Base-by-base conservation (phyloP, 2,113 vertebrate species). In the Mormoops blainvillei region DNA sequence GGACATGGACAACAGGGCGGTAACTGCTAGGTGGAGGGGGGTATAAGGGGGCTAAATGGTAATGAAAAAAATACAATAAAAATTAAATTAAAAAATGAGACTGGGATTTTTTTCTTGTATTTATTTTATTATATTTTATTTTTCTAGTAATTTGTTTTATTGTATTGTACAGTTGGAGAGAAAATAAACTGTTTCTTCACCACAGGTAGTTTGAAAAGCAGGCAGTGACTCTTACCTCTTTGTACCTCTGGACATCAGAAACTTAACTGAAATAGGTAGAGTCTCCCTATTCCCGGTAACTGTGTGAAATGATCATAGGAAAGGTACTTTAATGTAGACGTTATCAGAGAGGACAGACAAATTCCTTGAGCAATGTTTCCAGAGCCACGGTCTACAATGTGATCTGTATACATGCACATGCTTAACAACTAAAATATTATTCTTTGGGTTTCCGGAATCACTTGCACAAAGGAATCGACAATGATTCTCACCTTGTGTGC, bases 381-480 rank as follows among this genome's bases (percentile, higher is more conserved):
- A 78, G 63, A 96, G 41, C 13, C 33, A 4, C 63, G 26, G 9
- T 80, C 58, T 92, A 31, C 33, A 58, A 67, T 85, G 31, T 45
- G 45, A 31, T 38, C 7, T 71, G 26, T 76, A n/a, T n/a, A 61
- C 48, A 70, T 8, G 26, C 14, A 45, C 65, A 56, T 54, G 22
- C 18, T 6, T 38, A 7, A 14, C 58, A 67, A 24, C 18, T 50
- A 50, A 86, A 76, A 28, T 84, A 41, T 36, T 96, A 31, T 28
- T 65, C 19, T 61, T 14, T 86, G n/a, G 11, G 12, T 82, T 94
- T 94, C 91, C 86, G 65, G 92, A 89, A 68, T 92, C 74, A 82
- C 0, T 20, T 52, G 19, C 45, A 20, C 36, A 54, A 71, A 58
- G 28, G 7, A 89, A 68, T 4, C 31, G 38, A 48, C 48, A 81